Base-by-base conservation (phyloP, 1,140 invertebrate genomes). In the Drosophila sp. region DNA sequence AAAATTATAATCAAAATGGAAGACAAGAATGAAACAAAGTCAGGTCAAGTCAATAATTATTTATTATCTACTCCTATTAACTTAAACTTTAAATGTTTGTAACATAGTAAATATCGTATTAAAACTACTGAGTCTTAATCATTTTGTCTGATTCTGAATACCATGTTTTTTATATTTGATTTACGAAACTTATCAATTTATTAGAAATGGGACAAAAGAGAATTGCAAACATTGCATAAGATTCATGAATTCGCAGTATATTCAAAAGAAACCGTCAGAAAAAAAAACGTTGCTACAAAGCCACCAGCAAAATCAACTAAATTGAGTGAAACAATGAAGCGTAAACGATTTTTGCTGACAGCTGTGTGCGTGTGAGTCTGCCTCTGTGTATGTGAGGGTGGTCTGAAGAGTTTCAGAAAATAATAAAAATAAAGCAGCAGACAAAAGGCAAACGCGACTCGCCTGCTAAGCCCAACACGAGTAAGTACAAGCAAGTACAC, bases 251-350 rank as follows among this genome's bases (percentile, higher is more conserved):
- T 65, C 53, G 21, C 40, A 46, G 59, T 54, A 72, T 67, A 74
- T 62, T 63, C 63, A 72, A 77, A 61, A 59, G 58, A 50, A 29
- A 38, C 69, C 40, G 50, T 57, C 51, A 76, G n/a, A n/a, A 73
- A 63, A 53, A 32, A 63, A 41, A 70, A 2, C 21, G 21, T 21
- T 4, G 21, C 21, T 2, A 21, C 21, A 1, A 21, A 66, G 57
- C 40, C 51, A 41, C 45, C 18, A 75, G 67, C 70, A 64, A 87
- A 78, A 81, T 81, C 78, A 87, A 70, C 66, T 57, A 81, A 87
- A 87, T 87, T 89, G 83, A 86, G 78, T 87, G 82, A 86, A 86
- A 86, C 82, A 89, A 86, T 86, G 82, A 89, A 86, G 82, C 82
- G 82, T 87, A 87, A 86, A 86, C 83, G 83, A 78, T 86, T 86